Evolutionary conservation across 2,888 invertebrate species (phyloP), one percentile per base, ranked within the genome.

Genomic region (Drosophila tanythrix): DNA sequence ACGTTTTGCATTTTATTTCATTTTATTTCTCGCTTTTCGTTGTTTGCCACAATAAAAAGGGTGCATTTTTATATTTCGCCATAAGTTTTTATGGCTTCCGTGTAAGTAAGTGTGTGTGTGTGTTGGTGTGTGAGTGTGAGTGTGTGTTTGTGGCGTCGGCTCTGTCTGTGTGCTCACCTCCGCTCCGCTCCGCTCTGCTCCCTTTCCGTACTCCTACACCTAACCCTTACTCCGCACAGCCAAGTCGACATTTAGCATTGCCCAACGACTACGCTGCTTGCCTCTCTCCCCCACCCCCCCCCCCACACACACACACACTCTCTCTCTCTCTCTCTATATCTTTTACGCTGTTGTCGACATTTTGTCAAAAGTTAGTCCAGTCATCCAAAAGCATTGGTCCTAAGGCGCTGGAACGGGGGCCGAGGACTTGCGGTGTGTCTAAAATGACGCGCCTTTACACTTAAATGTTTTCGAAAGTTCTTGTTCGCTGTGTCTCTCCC

Each of bases 1-100:
- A 79, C 81, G 89, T 68, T 88, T 88, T 86, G 85, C 85, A 86
- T 88, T 87, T 87, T 83, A 84, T 85, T 86, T 87, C 79, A 84
- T 83, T 86, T 84, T 79, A 79, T 79, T 82, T 76, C 81, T 83
- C 89, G 74, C 27, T 86, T 83, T 70, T 81, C 73, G 80, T 83
- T 83, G 87, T 84, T 84, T 87, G 83, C 81, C 89, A 88, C 83
- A 88, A 88, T 86, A 88, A 88, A 88, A 89, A 88, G 88, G 88
- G 89, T 89, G 88, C 62, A 89, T 89, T 88, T 88, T 88, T 85
- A 82, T 88, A 79, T 87, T 89, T 87, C 75, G 83, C 85, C 89
- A 89, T 87, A 88, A 85, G 88, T 88, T 88, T 89, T 90, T 90
- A 90, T 89, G 89, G 90, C 89, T 89, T 90, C 89, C 88, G 90